Percentiles rank a stretch among this genome's conserved stretches.
phyloP scores from a whole-genome alignment of 2,113 vertebrate species.

The Sorex fumeus region DNA sequence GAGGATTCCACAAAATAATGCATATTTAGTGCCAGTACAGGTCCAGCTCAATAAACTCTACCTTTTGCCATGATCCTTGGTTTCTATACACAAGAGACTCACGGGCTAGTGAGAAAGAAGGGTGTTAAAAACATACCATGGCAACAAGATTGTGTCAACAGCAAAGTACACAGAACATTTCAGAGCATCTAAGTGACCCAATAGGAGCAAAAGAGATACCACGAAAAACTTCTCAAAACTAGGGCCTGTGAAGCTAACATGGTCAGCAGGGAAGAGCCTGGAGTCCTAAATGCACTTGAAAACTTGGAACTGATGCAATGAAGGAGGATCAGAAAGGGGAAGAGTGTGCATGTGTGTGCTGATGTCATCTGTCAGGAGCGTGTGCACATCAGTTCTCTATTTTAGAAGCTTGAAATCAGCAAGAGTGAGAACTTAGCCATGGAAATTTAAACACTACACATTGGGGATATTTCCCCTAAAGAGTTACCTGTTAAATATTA shows the following conservation, averaged over 20 bases:
- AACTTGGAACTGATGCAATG: not conserved
- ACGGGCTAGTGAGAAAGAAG: not conserved
- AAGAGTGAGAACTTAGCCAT: not conserved
- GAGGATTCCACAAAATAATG: conserved; percentile 20
- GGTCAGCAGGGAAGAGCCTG: not conserved
- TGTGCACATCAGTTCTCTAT: not conserved
- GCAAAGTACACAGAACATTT: too few relatives aligned
- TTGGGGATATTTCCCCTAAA: not conserved
- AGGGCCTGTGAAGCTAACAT: not conserved
- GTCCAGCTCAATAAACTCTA: not conserved
- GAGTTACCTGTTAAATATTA: conserved; percentile 20
- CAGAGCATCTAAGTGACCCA: not conserved
- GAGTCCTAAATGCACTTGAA: not conserved
- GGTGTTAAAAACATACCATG: not conserved
- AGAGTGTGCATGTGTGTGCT: too few relatives aligned
- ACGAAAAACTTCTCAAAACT: not conserved
- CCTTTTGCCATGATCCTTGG: not conserved
- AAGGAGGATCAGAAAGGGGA: not conserved
- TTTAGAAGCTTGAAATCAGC: not conserved
- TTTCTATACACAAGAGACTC: not conserved
- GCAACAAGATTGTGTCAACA: not conserved
- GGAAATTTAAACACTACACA: not conserved
- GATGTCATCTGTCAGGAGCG: too few relatives aligned
- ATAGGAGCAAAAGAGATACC: not conserved
- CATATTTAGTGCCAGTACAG: not conserved